A percentile compares a stretch with the other conserved stretches of the same genome.
These are phyloP conservation scores for Ptiloglossa arizonensis DNA, from an alignment of 1,140 invertebrate genomes.

Conservation along the genomic window DNA sequence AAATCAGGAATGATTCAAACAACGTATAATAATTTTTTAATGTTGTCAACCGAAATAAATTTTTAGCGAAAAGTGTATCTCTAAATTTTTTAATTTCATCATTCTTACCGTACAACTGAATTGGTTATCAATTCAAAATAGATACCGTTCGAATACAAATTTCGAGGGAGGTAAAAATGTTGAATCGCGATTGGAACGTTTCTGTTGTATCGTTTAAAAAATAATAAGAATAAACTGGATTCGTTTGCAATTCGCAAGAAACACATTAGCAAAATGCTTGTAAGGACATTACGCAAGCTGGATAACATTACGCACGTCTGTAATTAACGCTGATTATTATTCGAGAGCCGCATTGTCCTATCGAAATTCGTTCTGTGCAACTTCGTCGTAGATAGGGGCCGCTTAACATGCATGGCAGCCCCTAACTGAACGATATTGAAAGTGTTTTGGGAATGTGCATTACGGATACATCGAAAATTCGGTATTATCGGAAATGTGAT, in stretches of 20 bases:
- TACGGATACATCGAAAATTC: slow-evolving; percentile 33
- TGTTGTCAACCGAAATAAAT: too few species aligned
- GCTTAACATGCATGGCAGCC: slow-evolving; percentile 54
- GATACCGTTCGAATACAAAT: neutral
- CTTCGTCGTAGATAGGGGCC: slow-evolving; percentile 29
- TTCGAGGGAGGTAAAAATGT: neutral
- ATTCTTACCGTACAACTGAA: neutral
- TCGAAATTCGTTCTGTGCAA: slow-evolving; percentile 43
- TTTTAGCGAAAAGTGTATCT: too few species aligned
- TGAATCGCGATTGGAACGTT: neutral
- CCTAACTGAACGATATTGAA: slow-evolving; percentile 44
- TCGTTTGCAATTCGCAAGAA: slow-evolving; percentile 14
- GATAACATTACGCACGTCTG: slow-evolving; percentile 23
- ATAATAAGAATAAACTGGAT: slow-evolving; percentile 21
- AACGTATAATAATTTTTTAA: neutral
- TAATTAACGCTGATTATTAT: slow-evolving; percentile 62
- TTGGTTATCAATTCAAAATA: neutral
- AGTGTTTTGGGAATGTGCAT: slow-evolving; percentile 43
- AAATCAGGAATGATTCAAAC: too few species aligned
- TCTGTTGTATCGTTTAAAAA: neutral
- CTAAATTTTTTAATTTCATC: too few species aligned
- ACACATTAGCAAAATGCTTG: neutral
- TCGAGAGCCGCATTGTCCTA: slow-evolving; percentile 22
- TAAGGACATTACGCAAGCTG: neutral
- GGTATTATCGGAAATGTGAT: slow-evolving; percentile 8